Percentiles rank a stretch among this genome's conserved stretches.
These are phyloP conservation scores for Astyanax mexicanus DNA, from an alignment of 2,797 vertebrate genomes.

Conservation along the genomic window DNA sequence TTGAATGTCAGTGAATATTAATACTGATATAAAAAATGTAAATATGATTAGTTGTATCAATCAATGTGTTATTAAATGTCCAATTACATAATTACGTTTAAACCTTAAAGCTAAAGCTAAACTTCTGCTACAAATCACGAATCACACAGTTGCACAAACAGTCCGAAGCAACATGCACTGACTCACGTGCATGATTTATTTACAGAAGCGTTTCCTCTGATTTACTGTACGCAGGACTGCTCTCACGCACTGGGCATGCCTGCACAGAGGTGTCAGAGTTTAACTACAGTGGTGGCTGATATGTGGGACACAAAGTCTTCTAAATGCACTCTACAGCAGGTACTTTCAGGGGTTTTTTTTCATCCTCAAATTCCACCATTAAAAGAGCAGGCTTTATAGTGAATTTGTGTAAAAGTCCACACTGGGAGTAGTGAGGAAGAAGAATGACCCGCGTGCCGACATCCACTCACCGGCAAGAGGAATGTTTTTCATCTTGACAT, in stretches of 20 bases:
- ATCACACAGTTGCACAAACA: neutral
- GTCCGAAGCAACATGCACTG: neutral
- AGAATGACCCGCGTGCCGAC: slow-evolving; percentile 48
- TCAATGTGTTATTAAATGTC: neutral
- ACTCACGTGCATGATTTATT: slow-evolving; percentile 35
- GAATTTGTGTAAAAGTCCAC: slow-evolving; percentile 34
- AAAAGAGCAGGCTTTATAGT: slow-evolving; percentile 34
- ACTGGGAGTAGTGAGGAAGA: slow-evolving; percentile 44
- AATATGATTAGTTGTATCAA: too few relatives aligned
- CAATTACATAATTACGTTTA: neutral
- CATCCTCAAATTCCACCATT: slow-evolving; percentile 35
- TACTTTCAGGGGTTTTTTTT: slow-evolving; percentile 19
- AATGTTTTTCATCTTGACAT: slow-evolving; percentile 61
- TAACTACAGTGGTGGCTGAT: neutral
- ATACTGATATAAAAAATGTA: too few relatives aligned
- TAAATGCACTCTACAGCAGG: slow-evolving; percentile 24
- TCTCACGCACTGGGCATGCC: neutral
- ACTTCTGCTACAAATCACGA: neutral
- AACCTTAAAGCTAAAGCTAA: neutral
- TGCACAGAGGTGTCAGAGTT: neutral
- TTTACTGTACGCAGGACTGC: slow-evolving; percentile 1
- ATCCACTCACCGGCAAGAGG: slow-evolving; percentile 54
- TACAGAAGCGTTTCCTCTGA: slow-evolving; percentile 37
- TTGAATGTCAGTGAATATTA: too few relatives aligned
- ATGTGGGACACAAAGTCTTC: neutral